Conservation (phyloP, 2,113 vertebrate species). For the Otus sunia region DNA sequence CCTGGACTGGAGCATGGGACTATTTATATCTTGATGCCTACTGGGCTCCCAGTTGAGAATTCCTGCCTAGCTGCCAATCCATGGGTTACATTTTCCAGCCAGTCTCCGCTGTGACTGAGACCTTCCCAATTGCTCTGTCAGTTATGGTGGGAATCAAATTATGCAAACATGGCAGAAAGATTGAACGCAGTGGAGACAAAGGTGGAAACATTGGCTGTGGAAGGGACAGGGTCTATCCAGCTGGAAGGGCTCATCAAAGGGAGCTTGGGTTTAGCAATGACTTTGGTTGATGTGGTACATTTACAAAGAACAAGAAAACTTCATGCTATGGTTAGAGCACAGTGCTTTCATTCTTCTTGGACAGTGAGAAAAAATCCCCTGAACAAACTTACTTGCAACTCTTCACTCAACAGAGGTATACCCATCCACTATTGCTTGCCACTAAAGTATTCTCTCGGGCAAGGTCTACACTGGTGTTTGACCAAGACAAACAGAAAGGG, state of each 20-base stretch:
- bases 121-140: neutral
- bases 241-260: neutral
- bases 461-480: neutral
- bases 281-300: neutral
- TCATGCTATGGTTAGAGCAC: neutral
- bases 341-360: neutral
- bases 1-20: neutral
- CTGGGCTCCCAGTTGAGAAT: neutral
- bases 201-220: neutral
- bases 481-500: neutral
- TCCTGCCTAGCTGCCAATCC: slow-evolving; percentile 15
- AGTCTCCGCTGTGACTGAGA: neutral
- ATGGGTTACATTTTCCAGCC: slow-evolving; percentile 3
- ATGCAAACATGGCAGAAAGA: neutral
- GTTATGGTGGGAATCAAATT: neutral
- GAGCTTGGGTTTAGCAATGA: neutral
- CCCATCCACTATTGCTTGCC: neutral
- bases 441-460: neutral
- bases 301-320: neutral
- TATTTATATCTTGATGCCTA: slow-evolving; percentile 42
- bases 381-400: neutral
- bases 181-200: neutral
- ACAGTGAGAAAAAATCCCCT: neutral
- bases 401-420: neutral
- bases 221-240: neutral